Conservation (phyloP, 2,797 vertebrate species). For the Aotus griseimembra region DNA sequence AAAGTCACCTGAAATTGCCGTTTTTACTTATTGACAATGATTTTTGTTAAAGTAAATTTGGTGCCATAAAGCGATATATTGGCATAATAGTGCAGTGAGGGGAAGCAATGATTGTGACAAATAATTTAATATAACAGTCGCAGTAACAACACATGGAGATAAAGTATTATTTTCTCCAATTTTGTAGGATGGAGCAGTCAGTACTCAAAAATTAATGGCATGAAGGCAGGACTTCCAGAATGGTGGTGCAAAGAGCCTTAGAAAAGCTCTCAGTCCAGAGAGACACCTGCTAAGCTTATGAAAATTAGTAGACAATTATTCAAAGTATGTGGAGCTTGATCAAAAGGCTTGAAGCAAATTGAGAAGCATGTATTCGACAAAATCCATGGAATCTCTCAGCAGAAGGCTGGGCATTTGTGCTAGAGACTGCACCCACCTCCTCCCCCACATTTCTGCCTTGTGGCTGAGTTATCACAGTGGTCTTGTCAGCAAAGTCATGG, state of each 20-base stretch:
- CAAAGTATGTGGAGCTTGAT: background rate
- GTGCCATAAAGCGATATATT: background rate
- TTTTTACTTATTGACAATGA: slow-evolving; percentile 24
- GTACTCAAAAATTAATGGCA: background rate
- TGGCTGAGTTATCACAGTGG: background rate
- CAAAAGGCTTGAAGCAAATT: background rate
- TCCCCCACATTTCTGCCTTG: background rate
- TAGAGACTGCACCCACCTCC: background rate
- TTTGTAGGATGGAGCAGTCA: background rate
- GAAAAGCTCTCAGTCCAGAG: background rate
- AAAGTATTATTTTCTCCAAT: background rate
- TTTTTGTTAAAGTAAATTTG: slow-evolving; percentile 19
- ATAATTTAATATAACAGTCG: background rate
- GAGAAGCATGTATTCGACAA: background rate
- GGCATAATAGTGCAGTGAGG: background rate
- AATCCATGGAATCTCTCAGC: background rate
- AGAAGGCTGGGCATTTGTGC: background rate
- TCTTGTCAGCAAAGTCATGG: background rate
- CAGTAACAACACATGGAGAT: background rate
- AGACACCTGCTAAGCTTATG: background rate
- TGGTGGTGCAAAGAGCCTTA: background rate
- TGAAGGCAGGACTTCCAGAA: background rate
- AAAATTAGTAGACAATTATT: background rate
- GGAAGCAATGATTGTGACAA: background rate
- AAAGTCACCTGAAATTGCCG: slow-evolving; percentile 14